A percentile compares a stretch with the other conserved stretches of the same genome.
phyloP scores from a whole-genome alignment of 2,113 vertebrate species.

The Prinia subflava region DNA sequence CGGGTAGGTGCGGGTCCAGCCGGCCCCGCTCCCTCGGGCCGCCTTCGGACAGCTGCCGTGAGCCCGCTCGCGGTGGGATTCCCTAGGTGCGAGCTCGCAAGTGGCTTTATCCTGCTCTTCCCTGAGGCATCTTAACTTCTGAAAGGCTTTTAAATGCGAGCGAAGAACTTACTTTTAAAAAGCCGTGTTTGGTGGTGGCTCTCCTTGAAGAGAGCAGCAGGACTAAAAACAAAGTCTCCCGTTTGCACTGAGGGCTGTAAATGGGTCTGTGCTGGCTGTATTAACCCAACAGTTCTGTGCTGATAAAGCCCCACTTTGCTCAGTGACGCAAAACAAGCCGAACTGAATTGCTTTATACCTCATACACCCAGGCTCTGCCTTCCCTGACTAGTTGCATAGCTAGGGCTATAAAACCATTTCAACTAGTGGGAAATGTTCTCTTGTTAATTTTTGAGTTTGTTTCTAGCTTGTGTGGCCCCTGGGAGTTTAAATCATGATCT shows the following conservation, averaged over 20 bases:
- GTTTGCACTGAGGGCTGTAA: fast-evolving
- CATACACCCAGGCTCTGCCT: neutral
- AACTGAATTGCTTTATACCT: neutral
- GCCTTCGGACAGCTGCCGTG: neutral
- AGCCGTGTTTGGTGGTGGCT: neutral
- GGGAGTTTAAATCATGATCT: neutral
- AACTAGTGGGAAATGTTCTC: neutral
- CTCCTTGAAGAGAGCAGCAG: neutral
- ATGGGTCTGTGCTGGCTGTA: neutral
- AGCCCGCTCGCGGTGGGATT: neutral
- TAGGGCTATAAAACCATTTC: neutral
- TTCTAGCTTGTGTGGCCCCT: neutral
- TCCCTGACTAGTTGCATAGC: neutral
- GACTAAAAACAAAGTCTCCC: fast-evolving
- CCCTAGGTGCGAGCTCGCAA: neutral
- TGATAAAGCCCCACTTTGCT: neutral
- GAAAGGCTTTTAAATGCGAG: neutral
- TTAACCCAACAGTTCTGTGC: neutral
- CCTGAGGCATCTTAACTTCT: neutral
- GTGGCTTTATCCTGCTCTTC: neutral
- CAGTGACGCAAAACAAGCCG: neutral
- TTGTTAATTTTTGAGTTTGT: neutral
- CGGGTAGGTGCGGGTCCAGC: constrained; percentile 61
- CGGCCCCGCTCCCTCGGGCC: neutral
- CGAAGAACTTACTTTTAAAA: neutral